Evolutionary conservation across 2,113 vertebrate species (phyloP).

Genomic region (Ctenomys sociabilis): DNA sequence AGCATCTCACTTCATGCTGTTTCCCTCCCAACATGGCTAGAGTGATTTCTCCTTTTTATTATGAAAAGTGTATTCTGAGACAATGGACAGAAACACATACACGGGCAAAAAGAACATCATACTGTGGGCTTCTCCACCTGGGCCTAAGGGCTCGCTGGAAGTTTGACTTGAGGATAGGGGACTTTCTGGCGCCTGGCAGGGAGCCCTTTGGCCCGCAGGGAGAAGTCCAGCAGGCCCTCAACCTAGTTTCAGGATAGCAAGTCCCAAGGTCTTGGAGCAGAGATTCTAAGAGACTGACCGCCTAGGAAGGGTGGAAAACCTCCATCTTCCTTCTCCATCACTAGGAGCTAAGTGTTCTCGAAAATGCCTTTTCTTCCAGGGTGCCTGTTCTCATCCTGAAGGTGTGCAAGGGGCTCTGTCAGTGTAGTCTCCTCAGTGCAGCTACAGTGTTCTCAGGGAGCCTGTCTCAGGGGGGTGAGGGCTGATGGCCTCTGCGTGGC

Average conservation of each 20-base stretch:
- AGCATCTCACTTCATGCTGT: slow-evolving; percentile 14
- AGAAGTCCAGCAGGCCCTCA: neutral
- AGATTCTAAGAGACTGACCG: neutral
- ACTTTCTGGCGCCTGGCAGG: accelerated
- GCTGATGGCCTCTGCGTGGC: neutral
- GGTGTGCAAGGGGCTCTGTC: too few relatives aligned
- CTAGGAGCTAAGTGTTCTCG: accelerated
- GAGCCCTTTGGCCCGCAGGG: neutral
- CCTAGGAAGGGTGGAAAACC: neutral
- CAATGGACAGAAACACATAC: slow-evolving; percentile 4
- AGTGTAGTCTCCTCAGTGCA: too few relatives aligned
- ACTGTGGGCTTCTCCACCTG: neutral
- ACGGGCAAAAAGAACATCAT: neutral
- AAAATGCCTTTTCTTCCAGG: neutral
- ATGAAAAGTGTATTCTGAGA: slow-evolving; percentile 46
- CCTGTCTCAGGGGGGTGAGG: neutral
- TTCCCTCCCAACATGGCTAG: neutral
- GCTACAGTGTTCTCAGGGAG: neutral
- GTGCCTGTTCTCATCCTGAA: too few relatives aligned
- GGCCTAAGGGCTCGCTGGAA: neutral
- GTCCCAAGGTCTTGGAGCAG: neutral
- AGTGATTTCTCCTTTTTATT: slow-evolving; percentile 31
- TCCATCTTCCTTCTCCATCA: neutral
- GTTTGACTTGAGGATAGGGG: neutral
- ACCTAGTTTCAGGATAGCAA: neutral